phyloP scores from a whole-genome alignment of 2,113 vertebrate genomes.

The Terrapene triunguis region DNA sequence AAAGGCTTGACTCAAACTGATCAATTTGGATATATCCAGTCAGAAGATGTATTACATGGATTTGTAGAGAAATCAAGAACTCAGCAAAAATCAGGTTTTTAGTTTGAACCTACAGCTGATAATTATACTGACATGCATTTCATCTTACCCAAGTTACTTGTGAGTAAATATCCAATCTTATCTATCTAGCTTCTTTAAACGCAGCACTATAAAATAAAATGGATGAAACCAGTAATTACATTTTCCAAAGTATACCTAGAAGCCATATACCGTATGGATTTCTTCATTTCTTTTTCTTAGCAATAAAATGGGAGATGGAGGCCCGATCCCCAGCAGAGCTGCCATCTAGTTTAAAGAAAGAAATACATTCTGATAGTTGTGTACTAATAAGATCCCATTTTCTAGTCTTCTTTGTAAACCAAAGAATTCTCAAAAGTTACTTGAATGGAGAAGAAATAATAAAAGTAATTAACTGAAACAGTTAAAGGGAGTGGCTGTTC shows the following conservation, averaged over 20 bases:
- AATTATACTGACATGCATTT: conserved; percentile 35
- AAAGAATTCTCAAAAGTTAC: conserved; percentile 15
- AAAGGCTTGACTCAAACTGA: conserved; percentile 13
- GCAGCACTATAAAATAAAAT: conserved; percentile 56
- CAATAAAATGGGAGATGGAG: conserved; percentile 39
- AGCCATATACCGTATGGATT: conserved; percentile 34
- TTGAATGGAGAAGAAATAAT: conserved; percentile 2
- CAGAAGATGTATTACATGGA: conserved; percentile 11
- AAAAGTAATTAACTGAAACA: conserved; percentile 38
- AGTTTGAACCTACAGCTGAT: not conserved
- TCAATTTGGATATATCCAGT: conserved; percentile 1
- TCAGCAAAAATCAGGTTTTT: conserved; percentile 14
- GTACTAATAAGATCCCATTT: conserved; percentile 43
- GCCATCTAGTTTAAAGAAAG: not conserved
- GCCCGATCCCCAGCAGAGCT: conserved; percentile 24
- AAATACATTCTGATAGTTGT: conserved; percentile 50
- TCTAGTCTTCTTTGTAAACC: conserved; percentile 26
- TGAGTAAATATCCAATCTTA: conserved; percentile 42
- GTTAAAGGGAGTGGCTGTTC: not conserved
- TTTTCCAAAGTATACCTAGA: conserved; percentile 38
- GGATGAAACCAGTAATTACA: conserved; percentile 10
- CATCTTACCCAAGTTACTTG: not conserved
- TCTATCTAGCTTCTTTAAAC: conserved; percentile 22
- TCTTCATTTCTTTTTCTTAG: conserved; percentile 44
- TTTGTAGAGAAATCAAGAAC: conserved; percentile 11